Evolutionary conservation across 2,113 vertebrate species (phyloP), one percentile per base, ranked within the genome.

Genomic region (Butorides virescens): DNA sequence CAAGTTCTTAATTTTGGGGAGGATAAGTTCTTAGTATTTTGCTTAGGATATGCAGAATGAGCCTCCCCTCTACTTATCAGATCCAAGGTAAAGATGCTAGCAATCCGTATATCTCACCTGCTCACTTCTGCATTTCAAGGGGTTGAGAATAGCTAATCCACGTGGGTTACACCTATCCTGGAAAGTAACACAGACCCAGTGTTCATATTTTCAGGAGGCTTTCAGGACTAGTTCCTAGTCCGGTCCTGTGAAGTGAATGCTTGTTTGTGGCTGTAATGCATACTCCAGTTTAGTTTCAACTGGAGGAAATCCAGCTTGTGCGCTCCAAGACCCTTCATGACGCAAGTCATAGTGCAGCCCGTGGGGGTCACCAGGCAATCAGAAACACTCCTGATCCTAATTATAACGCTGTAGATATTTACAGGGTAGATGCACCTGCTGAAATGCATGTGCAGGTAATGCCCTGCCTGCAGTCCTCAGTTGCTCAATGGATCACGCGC

Each of bases 401-500:
- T 19, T 62, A 56, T 68, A 79, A 78, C 7, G 44, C 66, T 68
- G 65, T 2, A 29, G 44, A 3, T 49, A 72, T 36, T 91, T 58
- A 47, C 25, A 68, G 2, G 8, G 58, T 7, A 66, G 73, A 32
- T 80, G 50, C 8, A 30, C 73, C 66, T 90, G 37, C 58, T 66
- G 39, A 81, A 89, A 92, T 22, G 19, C 79, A 58, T 14, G 47
- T 42, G 44, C 37, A 66, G 49, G 44, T 65, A 75, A 89, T 53
- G 59, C 56, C 56, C 76, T 72, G 93, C 37, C 86, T 90, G 58
- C 66, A 76, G 2, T 19, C 53, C 62, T 66, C 77, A 59, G 74
- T 67, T 96, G 84, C 92, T 85, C 84, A 94, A 94, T 72, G 42
- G 66, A 88, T 90, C 96, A 95, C 11, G 1, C 92, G 91, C 55